These are phyloP conservation scores for Chrysopilus asiliformis DNA, from an alignment of 2,888 invertebrate genomes.

Conservation along the genomic window DNA sequence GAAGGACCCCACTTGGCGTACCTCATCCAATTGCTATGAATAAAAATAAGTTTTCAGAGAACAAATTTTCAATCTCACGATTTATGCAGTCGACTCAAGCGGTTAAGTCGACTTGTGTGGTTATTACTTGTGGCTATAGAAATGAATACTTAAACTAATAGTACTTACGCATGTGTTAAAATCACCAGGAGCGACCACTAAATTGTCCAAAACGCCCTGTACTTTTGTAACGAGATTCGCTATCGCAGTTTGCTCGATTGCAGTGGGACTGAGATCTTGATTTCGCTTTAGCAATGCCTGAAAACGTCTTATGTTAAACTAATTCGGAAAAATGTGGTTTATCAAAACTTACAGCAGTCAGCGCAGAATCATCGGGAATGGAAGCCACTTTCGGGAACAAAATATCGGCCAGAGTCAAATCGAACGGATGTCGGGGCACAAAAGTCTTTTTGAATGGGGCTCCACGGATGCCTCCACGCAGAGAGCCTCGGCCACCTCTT, in stretches of 20 bases:
- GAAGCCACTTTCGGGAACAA: conserved; percentile 78
- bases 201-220: conserved; percentile 85
- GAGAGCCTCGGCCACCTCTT: conserved; percentile 49
- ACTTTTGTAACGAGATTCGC: conserved; percentile 88
- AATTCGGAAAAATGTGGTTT: no score
- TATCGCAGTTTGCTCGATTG: conserved; percentile 83
- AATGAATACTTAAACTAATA: conserved; percentile 2
- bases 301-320: no score
- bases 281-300: conserved; percentile 87
- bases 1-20: conserved; percentile 92
- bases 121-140: no score
- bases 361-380: conserved; percentile 66
- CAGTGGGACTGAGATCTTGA: conserved; percentile 78
- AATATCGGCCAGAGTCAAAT: conserved; percentile 73
- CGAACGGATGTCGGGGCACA: conserved; percentile 70
- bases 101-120: no score
- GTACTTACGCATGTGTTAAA: conserved; percentile 88
- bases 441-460: conserved; percentile 52
- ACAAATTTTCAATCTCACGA: no score
- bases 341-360: conserved; percentile 51
- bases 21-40: conserved; percentile 74
- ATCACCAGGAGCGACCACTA: conserved; percentile 85
- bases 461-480: conserved; percentile 50
- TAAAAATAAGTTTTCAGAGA: background rate
- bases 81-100: no score